phyloP scores from a whole-genome alignment of 2,888 invertebrate species.

The Silvanus unidentatus region DNA sequence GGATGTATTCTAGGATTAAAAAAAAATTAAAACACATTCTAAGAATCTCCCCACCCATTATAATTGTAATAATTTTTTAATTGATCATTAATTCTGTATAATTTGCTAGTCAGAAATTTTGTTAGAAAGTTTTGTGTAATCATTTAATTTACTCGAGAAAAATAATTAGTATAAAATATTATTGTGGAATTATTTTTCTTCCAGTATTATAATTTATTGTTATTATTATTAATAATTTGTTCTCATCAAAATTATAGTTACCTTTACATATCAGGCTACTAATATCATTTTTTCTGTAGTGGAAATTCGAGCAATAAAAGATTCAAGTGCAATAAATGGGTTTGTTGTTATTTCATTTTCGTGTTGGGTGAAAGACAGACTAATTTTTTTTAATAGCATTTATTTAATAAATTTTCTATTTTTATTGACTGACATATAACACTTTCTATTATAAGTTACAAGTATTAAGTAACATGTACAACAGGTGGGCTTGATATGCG shows the following conservation, averaged over 20 bases:
- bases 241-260: conserved; percentile 28
- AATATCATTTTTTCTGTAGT: conserved; percentile 18
- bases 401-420: conserved; percentile 38
- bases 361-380: background rate
- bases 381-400: conserved; percentile 5
- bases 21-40: conserved; percentile 16
- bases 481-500: conserved; percentile 38
- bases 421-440: conserved; percentile 43
- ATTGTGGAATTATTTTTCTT: conserved; percentile 11
- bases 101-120: conserved; percentile 30
- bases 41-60: conserved; percentile 22
- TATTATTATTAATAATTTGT: conserved; percentile 17
- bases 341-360: conserved; percentile 30
- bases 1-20: conserved; percentile 26
- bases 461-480: conserved; percentile 38
- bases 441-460: conserved; percentile 37
- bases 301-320: conserved; percentile 28
- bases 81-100: conserved; percentile 23
- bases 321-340: conserved; percentile 30
- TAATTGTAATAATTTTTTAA: conserved; percentile 18
- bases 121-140: conserved; percentile 20
- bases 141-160: conserved; percentile 14
- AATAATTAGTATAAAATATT: conserved; percentile 16
- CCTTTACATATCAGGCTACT: conserved; percentile 32
- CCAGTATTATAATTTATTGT: conserved; percentile 28